Evolutionary conservation across 1,140 invertebrate genomes (phyloP), one percentile per base, ranked within the genome.

Genomic region (Dinoponera quadriceps): DNA sequence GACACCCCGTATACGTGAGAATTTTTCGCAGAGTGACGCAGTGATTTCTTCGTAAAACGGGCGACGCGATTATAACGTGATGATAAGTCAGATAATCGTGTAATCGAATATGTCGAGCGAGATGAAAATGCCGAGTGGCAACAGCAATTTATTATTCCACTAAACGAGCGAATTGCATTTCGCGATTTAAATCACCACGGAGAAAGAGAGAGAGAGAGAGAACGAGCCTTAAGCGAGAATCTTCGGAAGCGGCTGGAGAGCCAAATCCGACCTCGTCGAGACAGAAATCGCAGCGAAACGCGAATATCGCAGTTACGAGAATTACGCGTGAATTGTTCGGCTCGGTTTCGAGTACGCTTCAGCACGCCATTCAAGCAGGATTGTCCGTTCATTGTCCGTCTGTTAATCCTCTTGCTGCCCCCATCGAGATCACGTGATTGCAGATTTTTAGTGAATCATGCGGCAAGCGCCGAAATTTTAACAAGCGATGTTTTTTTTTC

Each of bases 261-360:
- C 65, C 65, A 80, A 71, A 80, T 80, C 75, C 75, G 75, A 80
- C 65, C 75, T 80, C 75, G 75, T 80, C 75, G 75, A 80, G 75
- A 80, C 75, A 65, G 65, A 57, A 80, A 80, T 80, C 75, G 75
- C 65, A 80, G 75, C 38, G 65, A 71, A 80, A 80, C 65, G 75
- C 75, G 75, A 80, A 80, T 80, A 80, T 80, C 75, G 75, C 75
- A 80, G 75, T 80, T 80, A 80, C 75, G 75, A 80, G 75, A 80
- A 80, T 80, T 80, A 80, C 75, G 75, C 75, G 75, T 71, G 75
- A 80, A 80, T 80, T 80, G 75, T 80, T 69, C 75, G 75, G 75
- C 75, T 80, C 75, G 75, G 65, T 80, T 80, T 80, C 75, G 75
- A 80, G 75, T 80, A 33, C 75, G 75, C 75, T 80, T 80, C 75